Base-by-base conservation (phyloP, 1,140 invertebrate genomes). In the Berghia stephanieae region DNA sequence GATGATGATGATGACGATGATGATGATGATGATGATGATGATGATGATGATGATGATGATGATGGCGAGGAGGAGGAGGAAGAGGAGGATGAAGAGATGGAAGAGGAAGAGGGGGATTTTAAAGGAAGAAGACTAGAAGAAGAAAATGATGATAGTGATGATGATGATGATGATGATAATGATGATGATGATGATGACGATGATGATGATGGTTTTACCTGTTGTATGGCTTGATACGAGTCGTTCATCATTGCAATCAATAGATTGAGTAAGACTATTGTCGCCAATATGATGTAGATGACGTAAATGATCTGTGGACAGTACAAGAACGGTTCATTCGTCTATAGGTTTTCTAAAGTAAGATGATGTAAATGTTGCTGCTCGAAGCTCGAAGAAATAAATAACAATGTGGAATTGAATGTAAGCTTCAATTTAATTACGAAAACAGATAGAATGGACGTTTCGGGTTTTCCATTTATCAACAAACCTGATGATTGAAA, bases 181-280 rank as follows among this genome's bases (percentile, higher is more conserved):
- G 60, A 34, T 34, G 18, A 66, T 34, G 31, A 18, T 21, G 31
- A 21, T 18, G 18, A 18, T 34, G 31, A 21, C 13, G 60, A 34
- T 66, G 60, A 66, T 66, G 31, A 66, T 34, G 60, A 21, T 34
- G 60, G n/a, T 36, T 21, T 68, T 71, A 75, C 73, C 36, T 55
- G 13, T 10, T 43, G 24, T 5, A 67, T 67, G 24, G 42, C 60
- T 21, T 27, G 81, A 66, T 88, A 88, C 8, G 87, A 88, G 68
- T 87, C 86, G 75, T 86, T 88, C 86, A 88, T 87, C 85, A 87
- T 87, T 18, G 87, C 87, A 68, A 88, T 88, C 0, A 88, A 81
- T 2, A 88, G 78, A 72, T 88, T 88, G 6, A 88, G 79, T 0
- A 88, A 75, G 2, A 88, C 76, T 38, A 87, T 85, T 21, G 84